Evolutionary conservation across 2,888 invertebrate species (phyloP), one percentile per base, ranked within the genome.

Genomic region (Oscheius myriophilus): DNA sequence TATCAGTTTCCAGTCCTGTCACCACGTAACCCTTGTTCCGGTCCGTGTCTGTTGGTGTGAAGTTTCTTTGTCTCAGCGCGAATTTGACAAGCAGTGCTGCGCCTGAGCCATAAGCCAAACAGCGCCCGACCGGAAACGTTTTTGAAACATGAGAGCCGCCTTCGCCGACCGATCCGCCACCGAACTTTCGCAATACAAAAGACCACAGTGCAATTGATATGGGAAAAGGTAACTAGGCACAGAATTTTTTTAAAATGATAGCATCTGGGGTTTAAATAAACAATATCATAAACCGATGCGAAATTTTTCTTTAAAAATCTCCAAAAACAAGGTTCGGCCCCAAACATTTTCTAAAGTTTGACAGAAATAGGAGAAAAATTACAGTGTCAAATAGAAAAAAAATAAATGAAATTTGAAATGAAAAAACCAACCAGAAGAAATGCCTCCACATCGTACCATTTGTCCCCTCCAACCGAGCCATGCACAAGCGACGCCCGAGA

Each of bases 401-500:
- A 46, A 61, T 21, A 43, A 51, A 42, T 26, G 16, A 43, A 59
- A 18, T 26, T n/a, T n/a, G n/a, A 45, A 59, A 21, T 18, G 65
- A 63, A 65, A 49, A 51, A 58, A 75, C 80, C 77, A 57, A 85
- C 85, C 76, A 82, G 66, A 49, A 82, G 74, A 73, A 85, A 84
- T 14, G 79, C 74, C 58, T 85, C 85, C 51, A 77, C 67, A 64
- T 85, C 85, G 71, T 81, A 84, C 85, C 85, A 85, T 41, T 76
- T 75, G 66, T 85, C 85, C n/a, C 75, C 72, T 42, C 73, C 72
- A n/a, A 70, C 71, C 46, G 77, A 72, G 41, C 80, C 80, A 66
- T 78, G 74, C 16, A 78, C 78, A 23, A 78, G 70, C 23, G 70
- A 72, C 16, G 75, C 75, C 45, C 80, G 70, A 41, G 78, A 78